Evolutionary conservation across 2,113 vertebrate species (phyloP), one percentile per base, ranked within the genome.

Genomic region (Ophthalmotilapia sp.): DNA sequence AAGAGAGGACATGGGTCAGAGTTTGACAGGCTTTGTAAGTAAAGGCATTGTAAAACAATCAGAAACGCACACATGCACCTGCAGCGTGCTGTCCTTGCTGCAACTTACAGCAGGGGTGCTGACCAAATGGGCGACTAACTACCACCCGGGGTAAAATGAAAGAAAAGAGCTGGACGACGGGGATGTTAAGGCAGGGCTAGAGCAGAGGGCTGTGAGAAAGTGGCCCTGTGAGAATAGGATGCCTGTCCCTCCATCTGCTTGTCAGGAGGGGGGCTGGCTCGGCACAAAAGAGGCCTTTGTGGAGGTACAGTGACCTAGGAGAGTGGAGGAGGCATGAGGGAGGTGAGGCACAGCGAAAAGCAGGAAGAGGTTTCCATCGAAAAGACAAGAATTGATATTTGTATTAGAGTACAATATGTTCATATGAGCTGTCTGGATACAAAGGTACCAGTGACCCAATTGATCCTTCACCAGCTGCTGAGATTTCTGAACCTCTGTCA

Each of bases 201-300:
- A 88, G 88, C 81, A 87, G 40, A 85, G 86, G 85, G 80, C 93
- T 95, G 95, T 95, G 96, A 95, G 95, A 96, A 95, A 93, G 88
- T 93, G 91, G 85, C 90, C 88, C 86, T 84, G 88, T 70, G 90
- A 93, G 93, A 94, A 90, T 82, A 68, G 84, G 79, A 86, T 81
- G 88, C 54, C 86, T 86, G 95, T 90, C 90, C 88, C 81, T 93
- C 88, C 93, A 93, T 93, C 90, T 91, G 90, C 83, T 70, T 93
- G 90, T 82, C 89, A 86, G 88, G 89, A 90, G 91, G 92, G 94
- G 92, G 92, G 80, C 79, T 2, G 81, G 77, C 40, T 29, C 9
- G 1, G 19, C 82, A 96, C 95, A 96, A 94, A 92, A 93, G 91
- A 84, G 82, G 83, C 90, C 93, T 95, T 96, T 95, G 94, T 95